Evolutionary conservation across 2,888 invertebrate genomes (phyloP).

Genomic region (Archips crataeganus): DNA sequence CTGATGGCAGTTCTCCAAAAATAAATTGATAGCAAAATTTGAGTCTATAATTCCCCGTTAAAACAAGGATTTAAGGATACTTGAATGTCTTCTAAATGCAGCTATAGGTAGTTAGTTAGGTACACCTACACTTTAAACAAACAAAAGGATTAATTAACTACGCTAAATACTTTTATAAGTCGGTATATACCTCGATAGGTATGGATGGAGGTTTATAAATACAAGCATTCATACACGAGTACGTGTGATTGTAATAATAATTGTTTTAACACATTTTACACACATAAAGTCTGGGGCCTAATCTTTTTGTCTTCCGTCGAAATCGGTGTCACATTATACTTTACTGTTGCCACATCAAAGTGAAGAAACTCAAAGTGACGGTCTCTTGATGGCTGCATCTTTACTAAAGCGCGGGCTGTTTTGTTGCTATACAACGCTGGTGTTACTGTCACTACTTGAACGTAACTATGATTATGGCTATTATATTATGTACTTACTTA

Average conservation of each 20-base stretch:
- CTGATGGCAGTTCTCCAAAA: neutral
- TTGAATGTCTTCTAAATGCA: neutral
- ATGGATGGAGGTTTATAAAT: neutral
- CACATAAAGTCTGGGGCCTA: conserved; percentile 35
- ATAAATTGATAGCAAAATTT: neutral
- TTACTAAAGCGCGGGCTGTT: conserved; percentile 12
- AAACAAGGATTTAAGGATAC: neutral
- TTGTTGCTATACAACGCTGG: neutral
- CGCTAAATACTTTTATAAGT: neutral
- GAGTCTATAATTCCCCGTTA: neutral
- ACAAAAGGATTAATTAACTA: neutral
- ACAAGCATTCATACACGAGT: neutral
- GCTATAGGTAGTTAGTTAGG: neutral
- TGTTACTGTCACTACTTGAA: too few relatives aligned
- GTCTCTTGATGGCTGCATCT: conserved; percentile 28
- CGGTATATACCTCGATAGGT: neutral
- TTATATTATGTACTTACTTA: too few relatives aligned
- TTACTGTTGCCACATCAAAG: conserved; percentile 31
- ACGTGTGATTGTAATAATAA: conserved; percentile 4
- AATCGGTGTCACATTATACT: conserved; percentile 44
- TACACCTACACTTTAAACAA: neutral
- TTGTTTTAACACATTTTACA: conserved; percentile 34
- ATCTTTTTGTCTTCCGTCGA: conserved; percentile 34
- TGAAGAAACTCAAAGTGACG: conserved; percentile 33
- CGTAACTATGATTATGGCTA: too few relatives aligned